Percentiles rank a stretch among this genome's conserved stretches.
Conservation (phyloP, 1,140 invertebrate genomes). For the Phenacoccus solenopsis region DNA sequence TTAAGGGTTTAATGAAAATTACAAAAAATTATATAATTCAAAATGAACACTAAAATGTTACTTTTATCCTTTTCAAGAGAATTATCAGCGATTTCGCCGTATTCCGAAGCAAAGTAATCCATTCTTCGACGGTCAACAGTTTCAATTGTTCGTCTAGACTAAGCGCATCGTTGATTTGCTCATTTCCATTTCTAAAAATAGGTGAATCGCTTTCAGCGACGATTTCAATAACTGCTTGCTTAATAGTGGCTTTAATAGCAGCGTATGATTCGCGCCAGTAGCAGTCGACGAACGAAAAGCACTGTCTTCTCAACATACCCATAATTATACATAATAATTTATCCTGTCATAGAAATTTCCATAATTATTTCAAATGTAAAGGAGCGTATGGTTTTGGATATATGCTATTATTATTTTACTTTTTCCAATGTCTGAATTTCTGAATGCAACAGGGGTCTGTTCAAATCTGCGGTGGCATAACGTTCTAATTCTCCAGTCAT, state of each 20-base stretch:
- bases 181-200: constrained; percentile 20
- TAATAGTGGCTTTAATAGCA: constrained; percentile 74
- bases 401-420: constrained; percentile 24
- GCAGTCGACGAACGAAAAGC: constrained; percentile 75
- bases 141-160: constrained; percentile 40
- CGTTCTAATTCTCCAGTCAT: constrained; percentile 86
- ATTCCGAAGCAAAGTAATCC: constrained; percentile 61
- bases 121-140: constrained; percentile 55
- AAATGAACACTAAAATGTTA: too few species aligned
- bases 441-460: constrained; percentile 57
- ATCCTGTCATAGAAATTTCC: constrained; percentile 43
- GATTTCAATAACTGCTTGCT: constrained; percentile 74
- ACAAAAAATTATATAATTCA: too few species aligned
- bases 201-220: constrained; percentile 48
- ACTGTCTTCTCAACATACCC: constrained; percentile 70
- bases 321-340: constrained; percentile 77
- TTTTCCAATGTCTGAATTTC: constrained; percentile 51
- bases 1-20: too few species aligned
- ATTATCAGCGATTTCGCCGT: constrained; percentile 46
- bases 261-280: constrained; percentile 82
- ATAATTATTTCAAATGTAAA: not conserved
- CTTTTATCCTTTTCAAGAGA: constrained; percentile 48
- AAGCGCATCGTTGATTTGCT: constrained; percentile 37
- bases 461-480: constrained; percentile 82
- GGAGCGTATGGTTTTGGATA: not conserved